Evolutionary conservation across 2,888 invertebrate genomes (phyloP), one percentile per base, ranked within the genome.

Genomic region (Argyra leucocephala): DNA sequence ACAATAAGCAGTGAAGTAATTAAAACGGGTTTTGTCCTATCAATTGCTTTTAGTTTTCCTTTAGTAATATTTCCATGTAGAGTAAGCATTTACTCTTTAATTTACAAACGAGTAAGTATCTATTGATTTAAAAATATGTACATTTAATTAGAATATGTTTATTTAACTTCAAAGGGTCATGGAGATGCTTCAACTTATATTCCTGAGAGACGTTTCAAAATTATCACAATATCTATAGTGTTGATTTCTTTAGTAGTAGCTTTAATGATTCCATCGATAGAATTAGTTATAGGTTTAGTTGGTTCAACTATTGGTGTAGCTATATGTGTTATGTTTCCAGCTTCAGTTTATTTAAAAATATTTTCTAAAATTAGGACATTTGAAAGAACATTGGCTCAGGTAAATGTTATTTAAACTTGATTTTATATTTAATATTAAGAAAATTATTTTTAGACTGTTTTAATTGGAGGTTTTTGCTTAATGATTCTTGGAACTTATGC

Each of bases 11-110:
- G 91, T 71, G 93, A 96, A 79, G 84, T 91, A 66, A 93, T 97
- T 74, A 96, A 96, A 83, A 83, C 96, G 69, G 94, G 96, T 26
- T 98, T 98, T 82, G 90, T 97, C 10, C 82, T 96, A 72, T 96
- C 96, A 0, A 86, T 98, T 36, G 96, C 96, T 21, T 92, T 96
- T 77, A 96, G 96, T 75, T 97, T 98, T 81, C 98, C 98, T 1
- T 84, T 99, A 69, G 93, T 96, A 72, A 92, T 98, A 76, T 97
- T 97, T 80, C 98, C 98, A 0, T 96, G 96, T 75, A 83, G 98
- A 67, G 93, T 93, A 15, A 95, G 96, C 75, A 82, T 98, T 24
- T 91, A 95, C 81, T 97, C 96, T 0, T 84, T 98, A 66, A 80
- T 96, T 7, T 96, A 91, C 75, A 86, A 87, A 74, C 87, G 88